Conservation (phyloP, 2,888 invertebrate genomes). For the Diachrysia chrysitis region DNA sequence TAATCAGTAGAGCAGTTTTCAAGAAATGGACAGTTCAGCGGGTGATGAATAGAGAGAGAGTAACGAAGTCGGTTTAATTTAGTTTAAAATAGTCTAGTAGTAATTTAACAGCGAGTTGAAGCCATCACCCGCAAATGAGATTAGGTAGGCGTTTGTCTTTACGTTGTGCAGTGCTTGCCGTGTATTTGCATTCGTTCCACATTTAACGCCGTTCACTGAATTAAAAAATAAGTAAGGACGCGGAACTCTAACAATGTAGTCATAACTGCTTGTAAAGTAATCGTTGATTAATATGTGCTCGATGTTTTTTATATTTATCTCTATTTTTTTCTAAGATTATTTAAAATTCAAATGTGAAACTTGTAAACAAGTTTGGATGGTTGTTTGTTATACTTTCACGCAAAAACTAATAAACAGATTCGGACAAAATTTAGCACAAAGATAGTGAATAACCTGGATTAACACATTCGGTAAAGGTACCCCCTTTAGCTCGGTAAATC, state of each 20-base stretch:
- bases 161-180: slow-evolving; percentile 45
- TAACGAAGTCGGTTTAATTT: slow-evolving; percentile 25
- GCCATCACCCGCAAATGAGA: slow-evolving; percentile 59
- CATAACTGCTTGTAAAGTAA: slow-evolving; percentile 38
- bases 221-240: slow-evolving; percentile 42
- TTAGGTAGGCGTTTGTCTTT: slow-evolving; percentile 48
- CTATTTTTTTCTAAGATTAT: too few species aligned
- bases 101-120: slow-evolving; percentile 51
- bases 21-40: too few species aligned
- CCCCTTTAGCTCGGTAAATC: too few species aligned
- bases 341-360: too few species aligned
- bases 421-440: too few species aligned
- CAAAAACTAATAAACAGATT: too few species aligned
- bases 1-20: too few species aligned
- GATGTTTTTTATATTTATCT: slow-evolving; percentile 26
- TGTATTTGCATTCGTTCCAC: slow-evolving; percentile 49
- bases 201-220: slow-evolving; percentile 47
- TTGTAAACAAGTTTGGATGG: too few species aligned
- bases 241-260: slow-evolving; percentile 32
- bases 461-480: too few species aligned
- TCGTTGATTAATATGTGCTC: slow-evolving; percentile 43
- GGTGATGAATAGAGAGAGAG: too few species aligned
- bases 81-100: background rate
- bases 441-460: too few species aligned
- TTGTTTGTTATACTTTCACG: too few species aligned